phyloP scores from a whole-genome alignment of 2,888 invertebrate genomes.

The Erannis defoliaria region DNA sequence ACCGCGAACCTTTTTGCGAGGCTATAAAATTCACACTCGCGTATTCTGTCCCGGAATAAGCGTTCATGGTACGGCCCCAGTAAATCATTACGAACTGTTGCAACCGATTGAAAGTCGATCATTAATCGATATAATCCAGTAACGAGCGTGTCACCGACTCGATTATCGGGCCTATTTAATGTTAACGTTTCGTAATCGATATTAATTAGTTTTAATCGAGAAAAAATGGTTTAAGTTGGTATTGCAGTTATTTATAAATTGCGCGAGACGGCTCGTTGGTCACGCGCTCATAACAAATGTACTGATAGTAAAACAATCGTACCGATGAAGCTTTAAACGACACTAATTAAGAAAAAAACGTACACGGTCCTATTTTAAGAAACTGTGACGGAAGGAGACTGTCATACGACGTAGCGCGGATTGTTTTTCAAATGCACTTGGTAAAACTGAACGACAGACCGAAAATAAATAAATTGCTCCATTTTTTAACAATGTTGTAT shows the following conservation, averaged over 20 bases:
- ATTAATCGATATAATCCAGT: slow-evolving; percentile 48
- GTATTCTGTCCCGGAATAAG: too few species aligned
- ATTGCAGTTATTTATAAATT: slow-evolving; percentile 52
- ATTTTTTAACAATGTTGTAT: too few species aligned
- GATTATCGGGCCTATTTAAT: slow-evolving; percentile 57
- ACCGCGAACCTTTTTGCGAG: too few species aligned
- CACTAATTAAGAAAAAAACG: too few species aligned
- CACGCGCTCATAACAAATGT: slow-evolving; percentile 33
- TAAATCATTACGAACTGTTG: slow-evolving; percentile 27
- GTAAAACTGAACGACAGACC: too few species aligned
- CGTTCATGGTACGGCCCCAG: too few species aligned
- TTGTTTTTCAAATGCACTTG: too few species aligned
- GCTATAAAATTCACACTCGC: too few species aligned
- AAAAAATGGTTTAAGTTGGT: slow-evolving; percentile 53
- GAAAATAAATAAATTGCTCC: too few species aligned
- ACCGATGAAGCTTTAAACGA: background rate
- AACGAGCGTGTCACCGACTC: slow-evolving; percentile 54
- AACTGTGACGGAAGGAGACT: too few species aligned
- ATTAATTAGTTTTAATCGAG: slow-evolving; percentile 70
- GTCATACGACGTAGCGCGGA: too few species aligned
- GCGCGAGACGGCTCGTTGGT: slow-evolving; percentile 42
- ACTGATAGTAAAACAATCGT: slow-evolving; percentile 42
- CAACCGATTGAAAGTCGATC: slow-evolving; percentile 27
- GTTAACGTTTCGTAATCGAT: slow-evolving; percentile 63
- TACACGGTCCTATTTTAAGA: too few species aligned